Evolutionary conservation across 2,113 vertebrate genomes (phyloP), one percentile per base, ranked within the genome.

Genomic region (Cyanocitta stelleri): DNA sequence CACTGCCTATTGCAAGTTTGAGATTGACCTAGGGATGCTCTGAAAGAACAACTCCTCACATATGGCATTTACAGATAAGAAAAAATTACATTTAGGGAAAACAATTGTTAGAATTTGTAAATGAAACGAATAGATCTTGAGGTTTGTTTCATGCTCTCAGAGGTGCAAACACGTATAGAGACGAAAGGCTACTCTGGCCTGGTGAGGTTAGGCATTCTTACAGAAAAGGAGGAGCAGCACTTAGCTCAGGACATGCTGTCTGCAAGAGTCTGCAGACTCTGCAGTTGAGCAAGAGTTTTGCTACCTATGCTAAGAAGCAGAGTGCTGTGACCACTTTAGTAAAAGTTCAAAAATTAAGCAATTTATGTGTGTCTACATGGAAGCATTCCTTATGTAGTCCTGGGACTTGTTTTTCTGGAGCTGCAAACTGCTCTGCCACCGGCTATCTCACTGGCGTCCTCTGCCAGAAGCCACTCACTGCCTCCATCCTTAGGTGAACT

Each of bases 351-450:
- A 48, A 61, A 30, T 39, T 44, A 48, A 46, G 7, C 4, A 13
- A n/a, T 39, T 58, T 48, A 4, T 29, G 2, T 41, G 14, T 51
- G 30, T 51, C 16, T 52, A 2, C 22, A 15, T 0, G 3, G 35
- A 16, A 48, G 4, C 0, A 3, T 48, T 63, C 35, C 12, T 27
- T 52, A 46, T 76, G 59, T 46, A 71, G 55, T 64, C 13, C 49
- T 84, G 69, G 58, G 54, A 68, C 52, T 91, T 63, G 43, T 33
- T 71, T 87, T 78, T 66, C 21, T 29, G 86, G 90, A 77, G 85
- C 48, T 30, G 13, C 30, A 59, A 71, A 58, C 24, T 2, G 7
- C 10, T 74, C 24, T 86, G 69, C 19, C 76, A 46, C 7, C 8
- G 20, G 15, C 13, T 66, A 7, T 61, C 26, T 54, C 46, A 13